phyloP scores from a whole-genome alignment of 2,113 vertebrate genomes.

The Ovis canadensis region DNA sequence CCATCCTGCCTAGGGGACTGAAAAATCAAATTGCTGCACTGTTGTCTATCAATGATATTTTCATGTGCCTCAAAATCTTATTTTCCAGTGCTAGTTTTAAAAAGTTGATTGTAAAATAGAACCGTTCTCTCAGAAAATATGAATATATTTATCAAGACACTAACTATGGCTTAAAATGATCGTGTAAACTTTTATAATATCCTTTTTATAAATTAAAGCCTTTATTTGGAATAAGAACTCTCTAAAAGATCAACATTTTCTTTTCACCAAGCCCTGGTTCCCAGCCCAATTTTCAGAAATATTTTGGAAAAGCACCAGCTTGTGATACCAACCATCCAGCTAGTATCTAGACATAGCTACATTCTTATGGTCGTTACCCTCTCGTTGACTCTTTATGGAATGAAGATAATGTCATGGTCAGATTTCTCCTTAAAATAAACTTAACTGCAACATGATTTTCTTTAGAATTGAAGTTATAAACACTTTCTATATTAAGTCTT shows the following conservation, averaged over 20 bases:
- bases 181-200: neutral
- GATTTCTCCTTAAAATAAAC: neutral
- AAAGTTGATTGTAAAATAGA: neutral
- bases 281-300: neutral
- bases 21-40: neutral
- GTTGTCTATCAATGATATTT: neutral
- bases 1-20: neutral
- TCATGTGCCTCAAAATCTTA: neutral
- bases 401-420: neutral
- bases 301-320: neutral
- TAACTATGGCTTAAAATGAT: neutral
- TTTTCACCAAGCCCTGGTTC: neutral
- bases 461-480: neutral
- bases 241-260: neutral
- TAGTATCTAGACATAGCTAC: neutral
- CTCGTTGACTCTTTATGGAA: neutral
- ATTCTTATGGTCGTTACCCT: neutral
- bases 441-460: neutral
- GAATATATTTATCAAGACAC: neutral
- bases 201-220: neutral
- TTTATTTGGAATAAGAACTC: slow-evolving; percentile 11
- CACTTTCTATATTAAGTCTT: neutral
- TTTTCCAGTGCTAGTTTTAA: neutral
- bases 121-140: neutral
- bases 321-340: neutral